Conservation (phyloP, 2,113 vertebrate species). For the Paratilapia polleni region DNA sequence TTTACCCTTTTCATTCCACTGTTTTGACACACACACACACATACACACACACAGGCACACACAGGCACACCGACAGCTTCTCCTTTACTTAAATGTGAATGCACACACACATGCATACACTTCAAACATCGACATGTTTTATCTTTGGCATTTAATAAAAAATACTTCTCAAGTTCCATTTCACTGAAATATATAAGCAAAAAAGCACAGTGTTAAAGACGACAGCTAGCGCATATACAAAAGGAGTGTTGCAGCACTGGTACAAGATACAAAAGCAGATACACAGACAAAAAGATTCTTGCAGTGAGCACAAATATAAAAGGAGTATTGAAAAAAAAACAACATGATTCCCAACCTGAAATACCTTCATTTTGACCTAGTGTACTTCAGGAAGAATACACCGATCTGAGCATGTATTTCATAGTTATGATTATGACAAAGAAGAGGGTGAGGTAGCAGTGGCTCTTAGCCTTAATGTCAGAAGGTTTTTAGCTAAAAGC, state of each 20-base stretch:
- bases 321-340: slow-evolving; percentile 18
- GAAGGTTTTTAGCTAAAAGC: slow-evolving; percentile 63
- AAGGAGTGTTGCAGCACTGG: neutral
- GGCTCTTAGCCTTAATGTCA: slow-evolving; percentile 56
- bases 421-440: slow-evolving; percentile 54
- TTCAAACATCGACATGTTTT: neutral
- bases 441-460: slow-evolving; percentile 38
- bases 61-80: slow-evolving; percentile 22
- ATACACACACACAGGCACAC: slow-evolving; percentile 21
- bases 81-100: slow-evolving; percentile 23
- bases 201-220: slow-evolving; percentile 1
- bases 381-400: slow-evolving; percentile 40
- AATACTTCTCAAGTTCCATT: slow-evolving; percentile 6
- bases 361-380: slow-evolving; percentile 46
- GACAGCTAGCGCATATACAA: neutral
- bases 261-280: slow-evolving; percentile 6
- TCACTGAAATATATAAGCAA: neutral
- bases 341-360: slow-evolving; percentile 20
- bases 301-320: slow-evolving; percentile 22
- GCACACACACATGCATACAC: neutral
- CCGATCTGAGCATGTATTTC: slow-evolving; percentile 55
- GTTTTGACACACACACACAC: slow-evolving; percentile 40
- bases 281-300: slow-evolving; percentile 12
- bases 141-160: slow-evolving; percentile 8
- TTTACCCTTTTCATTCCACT: slow-evolving; percentile 69